These are phyloP conservation scores for Grallaria varia DNA, from an alignment of 2,113 vertebrate species.

Conservation along the genomic window DNA sequence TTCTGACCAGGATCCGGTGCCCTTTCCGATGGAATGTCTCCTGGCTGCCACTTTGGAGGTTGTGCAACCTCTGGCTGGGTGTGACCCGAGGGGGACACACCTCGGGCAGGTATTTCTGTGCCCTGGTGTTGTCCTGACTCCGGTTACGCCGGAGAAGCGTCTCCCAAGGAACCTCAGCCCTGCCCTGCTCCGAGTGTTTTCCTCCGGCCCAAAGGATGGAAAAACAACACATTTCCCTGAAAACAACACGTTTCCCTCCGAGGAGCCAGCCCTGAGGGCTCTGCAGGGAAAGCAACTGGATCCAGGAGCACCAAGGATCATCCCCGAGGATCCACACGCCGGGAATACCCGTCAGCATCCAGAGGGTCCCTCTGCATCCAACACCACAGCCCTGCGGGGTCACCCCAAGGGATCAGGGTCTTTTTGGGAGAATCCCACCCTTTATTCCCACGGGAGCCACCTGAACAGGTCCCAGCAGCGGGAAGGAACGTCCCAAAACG, in stretches of 20 bases:
- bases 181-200: not conserved
- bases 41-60: accelerated
- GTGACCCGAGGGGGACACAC: not conserved
- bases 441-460: too few species aligned
- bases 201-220: too few species aligned
- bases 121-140: not conserved
- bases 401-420: too few species aligned
- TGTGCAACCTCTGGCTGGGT: not conserved
- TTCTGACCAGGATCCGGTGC: too few species aligned
- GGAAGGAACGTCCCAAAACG: too few species aligned
- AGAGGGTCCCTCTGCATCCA: not conserved
- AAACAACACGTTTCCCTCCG: not conserved
- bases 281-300: accelerated
- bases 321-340: not conserved
- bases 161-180: not conserved
- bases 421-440: too few species aligned
- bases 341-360: accelerated
- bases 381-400: accelerated
- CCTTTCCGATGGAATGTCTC: accelerated
- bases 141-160: not conserved
- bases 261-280: not conserved
- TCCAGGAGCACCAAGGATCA: not conserved
- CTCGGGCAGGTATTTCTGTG: not conserved
- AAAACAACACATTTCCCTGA: not conserved
- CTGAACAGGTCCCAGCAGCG: too few species aligned